Percentiles rank a stretch among this genome's conserved stretches.
These are phyloP conservation scores for Porites lobata DNA, from an alignment of 92 coral and sea anemone genomes.

Conservation along the genomic window DNA sequence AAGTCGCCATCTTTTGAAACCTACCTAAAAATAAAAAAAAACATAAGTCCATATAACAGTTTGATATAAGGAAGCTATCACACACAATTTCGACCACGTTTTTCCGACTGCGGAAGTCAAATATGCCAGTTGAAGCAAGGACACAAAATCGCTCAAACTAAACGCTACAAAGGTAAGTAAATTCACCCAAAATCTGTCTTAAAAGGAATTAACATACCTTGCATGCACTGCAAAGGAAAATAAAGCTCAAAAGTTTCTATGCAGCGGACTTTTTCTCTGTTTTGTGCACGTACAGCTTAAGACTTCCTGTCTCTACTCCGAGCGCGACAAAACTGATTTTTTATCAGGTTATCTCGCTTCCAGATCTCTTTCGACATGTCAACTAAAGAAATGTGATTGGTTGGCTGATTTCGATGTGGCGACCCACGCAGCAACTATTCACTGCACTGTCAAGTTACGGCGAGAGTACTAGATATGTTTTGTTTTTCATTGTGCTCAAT, in stretches of 20 bases:
- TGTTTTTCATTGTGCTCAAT: too few relatives aligned
- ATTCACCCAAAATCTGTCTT: background rate
- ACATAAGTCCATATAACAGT: background rate
- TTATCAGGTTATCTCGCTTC: background rate
- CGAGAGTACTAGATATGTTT: too few relatives aligned
- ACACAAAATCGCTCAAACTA: background rate
- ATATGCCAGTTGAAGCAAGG: background rate
- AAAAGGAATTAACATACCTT: conserved; percentile 1
- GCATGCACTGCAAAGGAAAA: background rate
- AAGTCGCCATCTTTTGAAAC: conserved; percentile 17
- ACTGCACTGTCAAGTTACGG: too few relatives aligned
- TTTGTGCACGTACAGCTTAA: too few relatives aligned
- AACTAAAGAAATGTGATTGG: conserved; percentile 12
- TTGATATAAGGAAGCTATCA: background rate
- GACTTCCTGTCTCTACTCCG: background rate
- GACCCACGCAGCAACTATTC: background rate
- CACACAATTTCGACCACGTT: background rate
- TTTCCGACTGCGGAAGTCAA: conserved; percentile 25
- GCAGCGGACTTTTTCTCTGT: background rate
- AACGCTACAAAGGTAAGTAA: background rate
- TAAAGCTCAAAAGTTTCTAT: background rate
- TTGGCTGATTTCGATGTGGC: background rate
- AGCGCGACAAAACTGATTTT: background rate
- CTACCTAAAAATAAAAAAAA: background rate
- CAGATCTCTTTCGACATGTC: background rate